A percentile compares a stretch with the other conserved stretches of the same genome.
Conservation (phyloP, 2,888 invertebrate genomes). For the Trissolcus japonicus region DNA sequence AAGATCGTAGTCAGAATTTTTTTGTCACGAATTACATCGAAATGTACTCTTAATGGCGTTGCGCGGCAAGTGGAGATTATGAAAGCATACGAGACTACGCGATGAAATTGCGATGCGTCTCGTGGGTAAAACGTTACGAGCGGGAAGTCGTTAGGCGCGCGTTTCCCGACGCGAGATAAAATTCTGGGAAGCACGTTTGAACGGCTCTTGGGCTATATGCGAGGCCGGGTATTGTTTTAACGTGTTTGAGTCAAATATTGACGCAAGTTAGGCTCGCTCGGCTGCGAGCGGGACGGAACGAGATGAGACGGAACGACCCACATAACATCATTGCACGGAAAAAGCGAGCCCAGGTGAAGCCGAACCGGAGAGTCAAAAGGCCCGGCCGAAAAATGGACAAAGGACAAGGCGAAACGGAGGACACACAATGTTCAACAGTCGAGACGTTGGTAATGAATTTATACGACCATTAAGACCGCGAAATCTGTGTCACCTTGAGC, state of each 20-base stretch:
- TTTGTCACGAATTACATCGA: slow-evolving; percentile 1
- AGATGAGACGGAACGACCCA: slow-evolving; percentile 69
- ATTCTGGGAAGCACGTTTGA: slow-evolving; percentile 74
- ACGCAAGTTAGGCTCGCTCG: slow-evolving; percentile 72
- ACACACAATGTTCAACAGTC: too few relatives aligned
- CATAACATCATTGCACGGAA: slow-evolving; percentile 63
- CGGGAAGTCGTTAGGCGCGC: slow-evolving; percentile 67
- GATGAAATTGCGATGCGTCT: slow-evolving; percentile 41
- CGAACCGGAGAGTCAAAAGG: slow-evolving; percentile 27
- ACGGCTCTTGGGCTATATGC: slow-evolving; percentile 67
- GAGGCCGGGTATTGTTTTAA: slow-evolving; percentile 75
- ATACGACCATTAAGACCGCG: slow-evolving; percentile 37
- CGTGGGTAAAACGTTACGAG: slow-evolving; percentile 54
- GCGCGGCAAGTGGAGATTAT: slow-evolving; percentile 41
- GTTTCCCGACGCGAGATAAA: slow-evolving; percentile 74
- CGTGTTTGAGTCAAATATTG: slow-evolving; percentile 77
- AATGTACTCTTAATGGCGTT: slow-evolving; percentile 24
- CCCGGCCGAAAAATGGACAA: slow-evolving; percentile 39
- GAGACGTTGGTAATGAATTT: slow-evolving; percentile 36
- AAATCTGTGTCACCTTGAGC: slow-evolving; percentile 38
- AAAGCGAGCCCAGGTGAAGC: slow-evolving; percentile 19
- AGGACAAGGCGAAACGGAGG: slow-evolving; percentile 12
- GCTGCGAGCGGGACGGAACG: slow-evolving; percentile 66
- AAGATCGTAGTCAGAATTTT: background rate
- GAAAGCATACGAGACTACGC: slow-evolving; percentile 15